phyloP scores from a whole-genome alignment of 2,113 vertebrate species.

The Catharus bicknelli region DNA sequence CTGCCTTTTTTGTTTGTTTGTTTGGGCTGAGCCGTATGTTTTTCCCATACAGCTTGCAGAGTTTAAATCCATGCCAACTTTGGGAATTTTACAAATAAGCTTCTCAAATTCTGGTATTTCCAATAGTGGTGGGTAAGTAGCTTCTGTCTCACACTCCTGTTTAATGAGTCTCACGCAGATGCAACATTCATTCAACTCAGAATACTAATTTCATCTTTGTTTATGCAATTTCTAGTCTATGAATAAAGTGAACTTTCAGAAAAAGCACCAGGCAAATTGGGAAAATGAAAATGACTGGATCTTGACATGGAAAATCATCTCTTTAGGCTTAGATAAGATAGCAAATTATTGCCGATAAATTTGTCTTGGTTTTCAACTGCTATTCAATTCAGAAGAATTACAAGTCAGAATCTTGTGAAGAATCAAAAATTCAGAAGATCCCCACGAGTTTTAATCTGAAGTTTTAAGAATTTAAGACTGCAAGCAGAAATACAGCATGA shows the following conservation, averaged over 20 bases:
- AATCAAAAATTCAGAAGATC: not conserved
- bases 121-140: not conserved
- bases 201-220: conserved; percentile 15
- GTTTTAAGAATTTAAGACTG: not conserved
- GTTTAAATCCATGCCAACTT: not conserved
- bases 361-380: not conserved
- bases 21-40: not conserved
- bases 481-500: not conserved
- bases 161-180: not conserved
- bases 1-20: not conserved
- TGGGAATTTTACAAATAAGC: not conserved
- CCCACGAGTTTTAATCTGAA: not conserved
- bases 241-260: not conserved
- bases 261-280: not conserved
- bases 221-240: not conserved
- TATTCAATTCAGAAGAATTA: not conserved
- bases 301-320: not conserved
- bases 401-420: not conserved
- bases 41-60: not conserved
- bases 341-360: not conserved
- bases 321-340: not conserved
- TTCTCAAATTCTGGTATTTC: conserved; percentile 1
- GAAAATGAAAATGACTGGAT: not conserved
- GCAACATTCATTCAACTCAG: not conserved
- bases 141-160: not conserved